These are phyloP conservation scores for Spodoptera littoralis DNA, from an alignment of 2,888 invertebrate species.

Conservation along the genomic window DNA sequence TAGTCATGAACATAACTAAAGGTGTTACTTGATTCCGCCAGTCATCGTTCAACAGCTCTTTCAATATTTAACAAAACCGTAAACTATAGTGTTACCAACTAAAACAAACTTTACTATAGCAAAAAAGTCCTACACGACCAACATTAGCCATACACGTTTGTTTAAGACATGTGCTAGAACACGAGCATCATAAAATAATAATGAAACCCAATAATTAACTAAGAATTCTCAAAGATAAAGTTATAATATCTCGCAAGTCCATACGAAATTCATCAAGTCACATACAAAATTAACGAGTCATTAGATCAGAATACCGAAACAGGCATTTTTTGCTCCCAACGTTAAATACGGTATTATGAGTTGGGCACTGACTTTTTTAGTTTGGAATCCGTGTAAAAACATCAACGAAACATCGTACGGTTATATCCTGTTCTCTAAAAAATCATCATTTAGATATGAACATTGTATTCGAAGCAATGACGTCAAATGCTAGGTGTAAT, in stretches of 20 bases:
- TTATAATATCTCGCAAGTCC: constrained; percentile 70
- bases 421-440: constrained; percentile 78
- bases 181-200: constrained; percentile 30
- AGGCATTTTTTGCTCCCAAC: constrained; percentile 78
- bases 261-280: constrained; percentile 79
- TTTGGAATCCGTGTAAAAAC: constrained; percentile 85
- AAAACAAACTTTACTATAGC: constrained; percentile 30
- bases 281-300: constrained; percentile 82
- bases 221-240: constrained; percentile 34
- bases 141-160: constrained; percentile 29
- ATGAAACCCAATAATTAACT: constrained; percentile 26
- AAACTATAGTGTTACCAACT: constrained; percentile 33
- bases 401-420: constrained; percentile 67
- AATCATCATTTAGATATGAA: constrained; percentile 68
- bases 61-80: constrained; percentile 53
- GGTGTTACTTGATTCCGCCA: constrained; percentile 32
- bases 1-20: constrained; percentile 28
- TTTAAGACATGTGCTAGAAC: constrained; percentile 24
- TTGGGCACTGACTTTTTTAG: constrained; percentile 81
- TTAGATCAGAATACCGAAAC: constrained; percentile 80
- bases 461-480: constrained; percentile 54
- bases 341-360: constrained; percentile 76
- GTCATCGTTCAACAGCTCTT: constrained; percentile 48
- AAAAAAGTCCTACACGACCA: background rate
- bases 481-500: constrained; percentile 41